phyloP scores from a whole-genome alignment of 2,888 invertebrate genomes.

The Spilosoma lubricipeda region DNA sequence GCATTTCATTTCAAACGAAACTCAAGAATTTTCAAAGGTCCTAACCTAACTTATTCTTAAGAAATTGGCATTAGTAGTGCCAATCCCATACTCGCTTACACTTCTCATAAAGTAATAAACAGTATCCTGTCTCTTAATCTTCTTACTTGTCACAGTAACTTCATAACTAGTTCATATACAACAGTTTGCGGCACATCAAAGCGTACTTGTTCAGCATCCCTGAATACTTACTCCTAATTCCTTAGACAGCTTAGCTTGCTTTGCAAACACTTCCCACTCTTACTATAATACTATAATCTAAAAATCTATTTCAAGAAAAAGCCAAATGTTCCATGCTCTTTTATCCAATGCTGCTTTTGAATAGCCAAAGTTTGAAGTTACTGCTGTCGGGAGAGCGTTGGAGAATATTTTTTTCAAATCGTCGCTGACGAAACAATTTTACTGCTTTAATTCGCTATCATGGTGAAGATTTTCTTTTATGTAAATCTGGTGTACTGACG shows the following conservation, averaged over 20 bases:
- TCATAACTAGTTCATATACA: constrained; percentile 32
- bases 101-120: constrained; percentile 18
- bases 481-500: constrained; percentile 46
- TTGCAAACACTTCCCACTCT: constrained; percentile 48
- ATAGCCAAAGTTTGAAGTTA: rapidly evolving
- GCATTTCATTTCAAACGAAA: no score
- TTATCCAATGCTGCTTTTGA: constrained; percentile 15
- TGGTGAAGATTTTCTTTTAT: constrained; percentile 37
- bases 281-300: constrained; percentile 23
- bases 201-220: constrained; percentile 38
- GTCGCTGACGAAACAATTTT: not conserved
- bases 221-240: constrained; percentile 51
- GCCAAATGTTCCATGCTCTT: not conserved
- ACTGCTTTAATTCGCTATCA: constrained; percentile 19
- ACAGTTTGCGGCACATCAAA: constrained; percentile 47
- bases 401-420: not conserved
- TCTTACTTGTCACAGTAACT: constrained; percentile 2
- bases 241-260: constrained; percentile 56
- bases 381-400: not conserved
- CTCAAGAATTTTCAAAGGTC: no score
- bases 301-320: constrained; percentile 20
- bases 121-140: not conserved
- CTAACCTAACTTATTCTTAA: no score
- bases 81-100: not conserved
- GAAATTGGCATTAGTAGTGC: not conserved